These are phyloP conservation scores for Oreonectes daqikongensis DNA, from an alignment of 2,797 vertebrate genomes.

Conservation along the genomic window DNA sequence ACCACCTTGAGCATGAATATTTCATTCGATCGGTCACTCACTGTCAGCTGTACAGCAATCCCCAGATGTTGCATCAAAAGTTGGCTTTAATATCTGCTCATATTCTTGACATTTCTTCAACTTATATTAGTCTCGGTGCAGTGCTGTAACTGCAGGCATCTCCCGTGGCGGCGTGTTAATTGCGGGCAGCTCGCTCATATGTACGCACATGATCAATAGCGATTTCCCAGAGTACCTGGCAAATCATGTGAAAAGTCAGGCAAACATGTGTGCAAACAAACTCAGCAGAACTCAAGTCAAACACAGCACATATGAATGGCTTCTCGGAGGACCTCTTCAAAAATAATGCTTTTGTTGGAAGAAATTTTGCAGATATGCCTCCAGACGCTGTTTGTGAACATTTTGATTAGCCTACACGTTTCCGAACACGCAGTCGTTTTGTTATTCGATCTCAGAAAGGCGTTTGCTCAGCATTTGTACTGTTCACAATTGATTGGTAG, in stretches of 20 bases:
- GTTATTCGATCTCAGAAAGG: conserved; percentile 28
- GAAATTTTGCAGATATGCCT: conserved; percentile 33
- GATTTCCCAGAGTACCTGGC: conserved; percentile 53
- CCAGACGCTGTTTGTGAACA: conserved; percentile 24
- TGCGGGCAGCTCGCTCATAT: conserved; percentile 42
- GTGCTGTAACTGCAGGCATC: conserved; percentile 30
- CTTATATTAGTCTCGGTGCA: conserved; percentile 32
- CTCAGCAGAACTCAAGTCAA: conserved; percentile 45
- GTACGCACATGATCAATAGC: conserved; percentile 53
- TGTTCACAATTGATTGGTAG: conserved; percentile 38
- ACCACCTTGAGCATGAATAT: conserved; percentile 1
- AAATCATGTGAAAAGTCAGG: conserved; percentile 52
- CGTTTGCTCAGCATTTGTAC: conserved; percentile 29
- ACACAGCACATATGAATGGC: conserved; percentile 54
- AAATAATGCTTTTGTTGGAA: conserved; percentile 50
- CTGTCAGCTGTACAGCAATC: conserved; percentile 14
- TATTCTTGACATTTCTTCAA: conserved; percentile 35
- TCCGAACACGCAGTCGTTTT: conserved; percentile 16
- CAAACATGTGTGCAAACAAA: conserved; percentile 49
- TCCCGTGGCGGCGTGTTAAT: conserved; percentile 44
- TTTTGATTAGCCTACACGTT: conserved; percentile 46
- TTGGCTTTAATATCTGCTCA: conserved; percentile 33
- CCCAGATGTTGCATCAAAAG: conserved; percentile 20
- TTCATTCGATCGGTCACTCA: conserved; percentile 38
- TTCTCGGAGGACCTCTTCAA: conserved; percentile 32